Evolutionary conservation across 1,140 invertebrate genomes (phyloP).

Genomic region (Dolichoris vasculosae): DNA sequence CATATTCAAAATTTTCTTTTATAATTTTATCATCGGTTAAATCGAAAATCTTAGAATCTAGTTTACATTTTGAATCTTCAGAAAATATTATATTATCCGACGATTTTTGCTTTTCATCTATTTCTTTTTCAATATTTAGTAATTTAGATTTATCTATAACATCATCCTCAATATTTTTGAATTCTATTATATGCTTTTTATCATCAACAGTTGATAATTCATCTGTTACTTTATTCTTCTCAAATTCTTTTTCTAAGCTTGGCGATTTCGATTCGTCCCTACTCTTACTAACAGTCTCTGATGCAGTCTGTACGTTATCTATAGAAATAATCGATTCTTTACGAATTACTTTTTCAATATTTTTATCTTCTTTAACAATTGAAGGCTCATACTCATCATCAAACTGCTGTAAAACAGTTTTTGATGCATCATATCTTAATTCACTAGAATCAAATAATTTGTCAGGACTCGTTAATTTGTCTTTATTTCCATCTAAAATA

Average conservation of each 20-base stretch:
- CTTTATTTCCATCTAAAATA: neutral
- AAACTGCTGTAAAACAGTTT: neutral
- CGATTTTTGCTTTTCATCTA: neutral
- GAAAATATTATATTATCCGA: neutral
- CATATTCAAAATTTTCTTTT: conserved; percentile 11
- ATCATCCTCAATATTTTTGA: neutral
- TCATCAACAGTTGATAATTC: neutral
- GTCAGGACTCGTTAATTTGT: conserved; percentile 10
- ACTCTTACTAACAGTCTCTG: neutral
- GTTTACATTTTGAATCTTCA: neutral
- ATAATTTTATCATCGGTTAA: neutral
- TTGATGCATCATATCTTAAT: neutral
- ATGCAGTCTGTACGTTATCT: neutral
- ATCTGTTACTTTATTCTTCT: neutral
- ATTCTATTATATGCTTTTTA: neutral
- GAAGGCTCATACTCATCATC: neutral
- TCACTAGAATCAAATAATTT: neutral
- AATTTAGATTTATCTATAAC: conserved; percentile 29
- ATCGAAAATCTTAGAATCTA: neutral
- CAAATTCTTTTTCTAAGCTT: conserved; percentile 50
- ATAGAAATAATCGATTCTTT: neutral
- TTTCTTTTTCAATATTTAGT: conserved; percentile 28
- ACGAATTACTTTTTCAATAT: conserved; percentile 12
- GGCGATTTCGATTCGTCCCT: conserved; percentile 55
- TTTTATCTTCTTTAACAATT: conserved; percentile 1